Evolutionary conservation across 2,797 vertebrate genomes (phyloP).

Genomic region (Pagetopsis macropterus): DNA sequence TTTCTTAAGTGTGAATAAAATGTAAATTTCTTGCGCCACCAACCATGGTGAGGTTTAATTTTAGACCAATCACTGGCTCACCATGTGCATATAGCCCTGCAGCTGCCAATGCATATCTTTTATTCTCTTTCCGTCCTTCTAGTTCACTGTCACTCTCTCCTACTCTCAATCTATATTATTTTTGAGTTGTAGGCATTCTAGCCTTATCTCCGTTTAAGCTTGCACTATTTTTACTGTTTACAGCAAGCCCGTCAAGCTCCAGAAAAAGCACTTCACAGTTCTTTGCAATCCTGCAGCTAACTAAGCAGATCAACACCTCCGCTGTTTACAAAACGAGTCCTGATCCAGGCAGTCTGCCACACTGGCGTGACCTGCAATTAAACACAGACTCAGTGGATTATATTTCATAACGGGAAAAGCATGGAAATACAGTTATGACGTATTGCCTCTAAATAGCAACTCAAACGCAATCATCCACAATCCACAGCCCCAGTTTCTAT

Average conservation of each 20-base stretch:
- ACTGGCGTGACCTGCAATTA: slow-evolving; percentile 40
- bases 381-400: slow-evolving; percentile 40
- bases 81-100: slow-evolving; percentile 60
- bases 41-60: slow-evolving; percentile 70
- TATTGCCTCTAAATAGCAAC: slow-evolving; percentile 49
- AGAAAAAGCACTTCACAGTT: background rate
- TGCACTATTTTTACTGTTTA: slow-evolving; percentile 3
- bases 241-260: background rate
- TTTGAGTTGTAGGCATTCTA: slow-evolving; percentile 16
- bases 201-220: background rate
- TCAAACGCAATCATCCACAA: slow-evolving; percentile 39
- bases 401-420: slow-evolving; percentile 51
- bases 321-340: slow-evolving; percentile 24
- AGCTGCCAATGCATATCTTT: slow-evolving; percentile 62
- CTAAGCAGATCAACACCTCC: slow-evolving; percentile 41
- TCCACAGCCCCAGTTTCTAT: slow-evolving; percentile 32
- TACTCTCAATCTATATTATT: slow-evolving; percentile 20
- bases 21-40: slow-evolving; percentile 56
- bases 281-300: slow-evolving; percentile 5
- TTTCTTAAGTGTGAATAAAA: slow-evolving; percentile 63
- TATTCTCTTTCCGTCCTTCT: slow-evolving; percentile 19
- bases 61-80: slow-evolving; percentile 65
- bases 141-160: slow-evolving; percentile 12
- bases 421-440: slow-evolving; percentile 42
- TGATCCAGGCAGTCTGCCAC: slow-evolving; percentile 33